Evolutionary conservation across 2,113 vertebrate species (phyloP).

Genomic region (Eonycteris spelaea): DNA sequence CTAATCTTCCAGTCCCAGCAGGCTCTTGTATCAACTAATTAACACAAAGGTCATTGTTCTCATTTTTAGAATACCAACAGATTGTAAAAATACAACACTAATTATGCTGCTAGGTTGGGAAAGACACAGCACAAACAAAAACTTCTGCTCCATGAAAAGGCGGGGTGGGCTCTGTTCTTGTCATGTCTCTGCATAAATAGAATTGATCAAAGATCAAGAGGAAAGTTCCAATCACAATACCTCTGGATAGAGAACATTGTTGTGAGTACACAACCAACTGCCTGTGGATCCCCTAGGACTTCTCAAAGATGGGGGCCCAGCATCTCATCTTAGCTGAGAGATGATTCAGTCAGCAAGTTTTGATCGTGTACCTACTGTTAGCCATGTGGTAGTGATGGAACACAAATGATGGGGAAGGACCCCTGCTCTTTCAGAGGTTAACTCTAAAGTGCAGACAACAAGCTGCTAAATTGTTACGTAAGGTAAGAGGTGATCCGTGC

Average conservation of each 20-base stretch:
- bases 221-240: neutral
- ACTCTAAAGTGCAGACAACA: neutral
- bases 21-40: constrained; percentile 75
- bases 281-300: neutral
- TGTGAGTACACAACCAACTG: neutral
- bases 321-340: neutral
- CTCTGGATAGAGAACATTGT: neutral
- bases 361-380: neutral
- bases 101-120: constrained; percentile 59
- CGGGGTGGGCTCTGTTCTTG: neutral
- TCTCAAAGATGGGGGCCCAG: neutral
- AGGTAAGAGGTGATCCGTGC: neutral
- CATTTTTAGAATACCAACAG: constrained; percentile 77
- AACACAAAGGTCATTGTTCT: constrained; percentile 79
- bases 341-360: neutral
- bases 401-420: neutral
- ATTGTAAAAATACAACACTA: constrained; percentile 71
- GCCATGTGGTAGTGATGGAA: neutral
- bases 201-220: constrained; percentile 32
- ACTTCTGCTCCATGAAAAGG: constrained; percentile 46
- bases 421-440: neutral
- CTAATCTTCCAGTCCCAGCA: constrained; percentile 66
- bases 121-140: constrained; percentile 51
- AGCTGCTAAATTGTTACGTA: neutral
- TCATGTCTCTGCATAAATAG: neutral